Conservation (phyloP, 1,140 invertebrate species). For the Vollenhovia emeryi region DNA sequence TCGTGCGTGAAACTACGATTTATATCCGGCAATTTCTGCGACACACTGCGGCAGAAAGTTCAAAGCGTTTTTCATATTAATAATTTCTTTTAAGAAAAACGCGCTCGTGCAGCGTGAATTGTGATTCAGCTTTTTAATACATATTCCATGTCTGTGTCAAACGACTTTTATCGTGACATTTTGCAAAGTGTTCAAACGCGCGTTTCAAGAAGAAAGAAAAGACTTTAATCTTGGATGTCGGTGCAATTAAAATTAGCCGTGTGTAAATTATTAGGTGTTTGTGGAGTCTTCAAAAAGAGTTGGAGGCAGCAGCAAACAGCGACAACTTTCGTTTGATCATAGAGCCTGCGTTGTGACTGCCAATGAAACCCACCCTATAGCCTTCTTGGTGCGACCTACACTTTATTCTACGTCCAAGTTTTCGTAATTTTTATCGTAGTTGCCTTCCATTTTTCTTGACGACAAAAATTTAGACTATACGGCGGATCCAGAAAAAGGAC, state of each 20-base stretch:
- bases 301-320: slow-evolving; percentile 15
- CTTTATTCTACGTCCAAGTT: slow-evolving; percentile 38
- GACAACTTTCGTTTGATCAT: slow-evolving; percentile 43
- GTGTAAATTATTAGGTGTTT: slow-evolving; percentile 35
- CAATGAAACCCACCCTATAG: slow-evolving; percentile 24
- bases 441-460: background rate
- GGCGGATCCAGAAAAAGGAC: slow-evolving; percentile 12
- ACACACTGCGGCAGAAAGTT: background rate
- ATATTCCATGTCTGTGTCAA: background rate
- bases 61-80: slow-evolving; percentile 7
- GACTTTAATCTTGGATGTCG: slow-evolving; percentile 5
- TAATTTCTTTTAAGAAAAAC: slow-evolving; percentile 6
- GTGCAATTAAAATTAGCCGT: slow-evolving; percentile 47
- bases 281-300: slow-evolving; percentile 30
- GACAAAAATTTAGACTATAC: slow-evolving; percentile 44
- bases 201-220: background rate
- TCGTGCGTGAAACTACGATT: background rate
- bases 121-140: slow-evolving; percentile 4
- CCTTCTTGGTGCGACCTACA: background rate
- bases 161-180: background rate
- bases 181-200: background rate
- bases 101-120: background rate
- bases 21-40: background rate
- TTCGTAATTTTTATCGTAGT: slow-evolving; percentile 46
- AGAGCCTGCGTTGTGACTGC: slow-evolving; percentile 3